Evolutionary conservation across 1,140 invertebrate species (phyloP), one percentile per base, ranked within the genome.

Genomic region (Monochamus saltuarius): DNA sequence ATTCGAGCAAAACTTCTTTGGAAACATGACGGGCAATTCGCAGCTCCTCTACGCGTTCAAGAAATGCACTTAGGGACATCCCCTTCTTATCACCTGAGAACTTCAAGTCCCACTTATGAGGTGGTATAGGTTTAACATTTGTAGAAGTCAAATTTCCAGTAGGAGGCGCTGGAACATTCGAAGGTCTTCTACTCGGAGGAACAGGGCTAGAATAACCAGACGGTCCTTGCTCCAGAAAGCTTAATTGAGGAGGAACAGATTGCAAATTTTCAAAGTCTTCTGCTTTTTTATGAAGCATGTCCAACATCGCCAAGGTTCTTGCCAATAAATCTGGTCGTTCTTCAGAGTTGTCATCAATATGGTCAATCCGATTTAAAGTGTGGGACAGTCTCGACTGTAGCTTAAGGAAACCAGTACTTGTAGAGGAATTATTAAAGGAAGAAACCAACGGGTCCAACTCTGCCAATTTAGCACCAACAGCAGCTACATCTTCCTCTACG

Each of bases 31-130:
- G 40, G 9, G 67, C 61, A 7, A 16, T 8, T 16, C 57, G 22
- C 56, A 73, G 64, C 43, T 75, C 72, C 8, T 63, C 46, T 17
- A 75, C 59, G 1, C 55, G 49, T 37, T 67, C 55, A n/a, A 72
- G 66, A 52, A 74, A 75, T 9, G 73, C 49, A 3, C 64, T 55
- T 2, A 65, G 22, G 6, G 55, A 65, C 6, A 19, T 8, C 1
- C 14, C 42, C 16, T 14, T 19, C 2, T 34, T 10, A 38, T 55
- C 52, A 3, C 46, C 46, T 13, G 56, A 49, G 46, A 56, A 56
- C 19, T 46, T 49, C 8, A 61, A 13, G n/a, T 56, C 16, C 35
- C 59, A 61, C 22, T 61, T 58, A 11, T n/a, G 17, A 6, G 43
- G n/a, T 14, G 13, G 13, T 16, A 51, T 51, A 34, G 29, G 34